Evolutionary conservation across 2,113 vertebrate genomes (phyloP).

Genomic region (Alosa alosa): DNA sequence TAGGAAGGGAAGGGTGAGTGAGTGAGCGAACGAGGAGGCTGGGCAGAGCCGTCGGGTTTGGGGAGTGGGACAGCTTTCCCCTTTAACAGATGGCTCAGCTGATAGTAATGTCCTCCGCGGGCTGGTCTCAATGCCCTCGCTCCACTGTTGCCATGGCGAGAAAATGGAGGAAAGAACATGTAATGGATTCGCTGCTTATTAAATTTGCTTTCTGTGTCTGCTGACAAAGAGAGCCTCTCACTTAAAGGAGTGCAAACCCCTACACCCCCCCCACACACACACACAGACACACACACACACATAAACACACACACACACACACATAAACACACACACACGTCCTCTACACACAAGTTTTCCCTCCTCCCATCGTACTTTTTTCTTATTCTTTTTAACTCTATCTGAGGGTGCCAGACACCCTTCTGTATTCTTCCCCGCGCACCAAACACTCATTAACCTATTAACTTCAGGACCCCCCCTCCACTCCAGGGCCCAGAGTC

Average conservation of each 20-base stretch:
- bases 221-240: conserved; percentile 70
- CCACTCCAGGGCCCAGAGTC: conserved; percentile 35
- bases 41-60: conserved; percentile 63
- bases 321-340: background rate
- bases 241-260: conserved; percentile 55
- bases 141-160: conserved; percentile 78
- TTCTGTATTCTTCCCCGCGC: conserved; percentile 56
- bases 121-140: conserved; percentile 72
- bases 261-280: background rate
- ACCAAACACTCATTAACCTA: conserved; percentile 67
- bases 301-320: too few species aligned
- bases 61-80: conserved; percentile 77
- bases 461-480: conserved; percentile 58
- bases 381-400: conserved; percentile 54
- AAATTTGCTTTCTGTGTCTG: conserved; percentile 76
- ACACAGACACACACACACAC: too few species aligned
- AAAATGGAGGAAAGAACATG: conserved; percentile 61
- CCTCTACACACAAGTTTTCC: background rate
- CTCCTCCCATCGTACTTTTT: conserved; percentile 27
- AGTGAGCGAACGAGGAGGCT: background rate
- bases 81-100: conserved; percentile 89
- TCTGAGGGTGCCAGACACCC: conserved; percentile 75
- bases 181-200: conserved; percentile 79
- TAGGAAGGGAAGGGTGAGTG: background rate
- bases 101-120: conserved; percentile 88